These are phyloP conservation scores for Phocoena phocoena DNA, from an alignment of 2,113 vertebrate species.

Conservation along the genomic window DNA sequence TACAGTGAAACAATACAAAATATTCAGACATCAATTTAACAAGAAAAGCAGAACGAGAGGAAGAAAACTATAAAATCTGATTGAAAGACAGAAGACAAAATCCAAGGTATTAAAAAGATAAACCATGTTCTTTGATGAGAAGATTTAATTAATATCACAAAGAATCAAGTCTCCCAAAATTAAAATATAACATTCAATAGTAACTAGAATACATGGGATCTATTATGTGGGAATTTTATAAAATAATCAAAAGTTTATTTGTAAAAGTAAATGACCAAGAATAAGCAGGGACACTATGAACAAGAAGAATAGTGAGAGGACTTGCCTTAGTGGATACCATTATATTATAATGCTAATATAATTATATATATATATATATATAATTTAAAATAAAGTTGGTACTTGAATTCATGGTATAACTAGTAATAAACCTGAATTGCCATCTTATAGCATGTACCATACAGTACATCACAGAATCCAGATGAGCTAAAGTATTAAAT, in stretches of 20 bases:
- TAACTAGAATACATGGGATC: background rate
- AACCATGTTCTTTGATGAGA: background rate
- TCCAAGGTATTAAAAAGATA: background rate
- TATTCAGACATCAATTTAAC: background rate
- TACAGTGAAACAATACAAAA: background rate
- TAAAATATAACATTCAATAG: background rate
- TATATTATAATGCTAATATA: background rate
- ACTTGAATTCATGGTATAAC: background rate
- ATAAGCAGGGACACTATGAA: background rate
- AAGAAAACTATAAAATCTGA: background rate
- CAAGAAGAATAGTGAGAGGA: background rate
- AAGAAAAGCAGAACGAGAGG: background rate
- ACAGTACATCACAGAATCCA: background rate
- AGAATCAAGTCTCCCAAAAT: background rate
- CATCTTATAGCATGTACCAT: background rate
- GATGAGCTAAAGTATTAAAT: background rate
- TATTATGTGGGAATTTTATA: background rate
- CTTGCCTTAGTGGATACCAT: background rate
- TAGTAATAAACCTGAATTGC: background rate
- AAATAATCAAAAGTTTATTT: background rate
- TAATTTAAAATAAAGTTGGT: background rate
- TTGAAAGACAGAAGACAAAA: background rate
- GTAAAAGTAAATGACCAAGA: background rate
- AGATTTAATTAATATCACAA: background rate
- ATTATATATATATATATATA: background rate